Evolutionary conservation across 2,797 vertebrate genomes (phyloP).

Genomic region (Eremophila alpestris): DNA sequence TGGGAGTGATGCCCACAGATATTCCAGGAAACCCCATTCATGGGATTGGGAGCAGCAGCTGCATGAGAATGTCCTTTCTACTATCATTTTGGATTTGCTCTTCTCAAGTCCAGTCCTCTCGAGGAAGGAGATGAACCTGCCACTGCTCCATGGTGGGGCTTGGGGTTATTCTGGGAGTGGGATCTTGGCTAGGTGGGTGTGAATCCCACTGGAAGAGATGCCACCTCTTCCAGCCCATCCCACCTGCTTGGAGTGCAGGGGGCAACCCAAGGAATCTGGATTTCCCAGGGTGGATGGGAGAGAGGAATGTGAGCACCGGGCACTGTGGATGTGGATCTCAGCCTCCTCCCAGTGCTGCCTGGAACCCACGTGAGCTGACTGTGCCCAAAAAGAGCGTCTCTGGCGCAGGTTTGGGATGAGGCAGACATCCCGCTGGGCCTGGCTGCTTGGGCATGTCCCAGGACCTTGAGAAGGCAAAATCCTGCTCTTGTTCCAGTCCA

Average conservation of each 20-base stretch:
- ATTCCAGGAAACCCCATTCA: rapidly evolving
- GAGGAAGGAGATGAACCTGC: background rate
- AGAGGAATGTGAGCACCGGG: background rate
- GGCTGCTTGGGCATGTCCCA: background rate
- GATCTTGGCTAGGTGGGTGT: background rate
- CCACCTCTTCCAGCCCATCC: background rate
- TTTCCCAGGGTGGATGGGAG: background rate
- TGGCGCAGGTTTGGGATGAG: background rate
- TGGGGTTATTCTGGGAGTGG: background rate
- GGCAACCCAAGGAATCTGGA: background rate
- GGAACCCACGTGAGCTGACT: background rate
- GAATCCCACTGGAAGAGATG: background rate
- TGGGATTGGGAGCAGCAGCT: background rate
- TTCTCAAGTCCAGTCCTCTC: rapidly evolving
- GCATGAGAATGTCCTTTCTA: rapidly evolving
- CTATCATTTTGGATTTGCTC: background rate
- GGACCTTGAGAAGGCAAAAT: background rate
- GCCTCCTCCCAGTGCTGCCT: background rate
- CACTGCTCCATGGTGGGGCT: background rate
- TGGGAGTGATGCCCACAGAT: rapidly evolving
- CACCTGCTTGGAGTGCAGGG: background rate
- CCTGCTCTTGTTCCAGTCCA: background rate
- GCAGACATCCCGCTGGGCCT: background rate
- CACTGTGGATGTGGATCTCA: background rate
- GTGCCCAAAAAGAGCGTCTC: background rate